Evolutionary conservation across 1,140 invertebrate genomes (phyloP), one percentile per base, ranked within the genome.

Genomic region (Tetraneura akinire): DNA sequence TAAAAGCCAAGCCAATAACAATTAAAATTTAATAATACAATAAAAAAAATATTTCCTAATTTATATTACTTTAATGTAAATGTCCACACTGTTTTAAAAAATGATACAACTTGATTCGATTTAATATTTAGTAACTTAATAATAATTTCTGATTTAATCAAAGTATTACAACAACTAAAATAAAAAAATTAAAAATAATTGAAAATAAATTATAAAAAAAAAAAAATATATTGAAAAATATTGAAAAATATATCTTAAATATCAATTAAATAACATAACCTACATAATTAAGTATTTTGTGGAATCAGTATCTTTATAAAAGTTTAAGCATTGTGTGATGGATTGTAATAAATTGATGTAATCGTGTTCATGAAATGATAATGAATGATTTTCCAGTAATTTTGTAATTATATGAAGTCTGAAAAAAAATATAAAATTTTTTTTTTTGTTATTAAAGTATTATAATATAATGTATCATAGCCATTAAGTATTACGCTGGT

Each of bases 61-160:
- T n/a, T 62, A 26, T 60, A 78, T 62, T 78, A 78, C 74, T 78
- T 62, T 26, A 78, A 78, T 60, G n/a, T 26, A 78, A 45, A 78
- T 26, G 16, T 47, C 74, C 74, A 78, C 29, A 78, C 37, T 10
- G 13, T 60, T 11, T 47, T 47, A 18, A 42, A 26, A 9, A 62
- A 78, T 47, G 6, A 18, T 57, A 13, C 21, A 60, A 57, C 16
- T 76, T 37, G 14, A 60, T 29, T 26, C 16, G 14, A 62, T 60
- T 60, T 47, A 26, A 18, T 26, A 2, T 18, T 9, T 51, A 71
- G 51, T 14, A 51, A 13, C 0, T 47, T 5, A 32, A 60, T 5
- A n/a, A 60, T 47, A 45, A 62, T 62, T n/a, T 47, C 23, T 60
- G 53, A 45, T 57, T 62, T 45, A 78, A 78, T 78, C 62, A 78